phyloP scores from a whole-genome alignment of 1,140 invertebrate genomes.

The Drosophila repletoides region DNA sequence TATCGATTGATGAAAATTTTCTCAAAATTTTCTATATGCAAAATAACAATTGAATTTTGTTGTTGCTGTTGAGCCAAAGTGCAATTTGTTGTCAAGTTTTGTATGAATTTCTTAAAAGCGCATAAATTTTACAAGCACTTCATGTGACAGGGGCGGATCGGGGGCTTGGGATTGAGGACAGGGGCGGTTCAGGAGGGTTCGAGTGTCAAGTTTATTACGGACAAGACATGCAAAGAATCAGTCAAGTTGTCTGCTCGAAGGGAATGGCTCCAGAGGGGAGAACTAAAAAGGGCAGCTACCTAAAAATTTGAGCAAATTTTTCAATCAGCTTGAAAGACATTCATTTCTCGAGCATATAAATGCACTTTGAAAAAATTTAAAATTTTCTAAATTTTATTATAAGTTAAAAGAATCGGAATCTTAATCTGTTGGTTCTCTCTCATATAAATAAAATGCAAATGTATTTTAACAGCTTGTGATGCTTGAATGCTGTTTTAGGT shows the following conservation, averaged over 20 bases:
- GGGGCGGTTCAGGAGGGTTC: constrained; percentile 1
- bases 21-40: background rate
- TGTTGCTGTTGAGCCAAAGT: constrained; percentile 50
- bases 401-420: no score
- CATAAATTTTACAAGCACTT: constrained; percentile 54
- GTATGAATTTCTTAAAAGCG: constrained; percentile 65
- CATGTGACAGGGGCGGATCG: background rate
- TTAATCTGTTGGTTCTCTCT: no score
- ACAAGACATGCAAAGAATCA: constrained; percentile 32
- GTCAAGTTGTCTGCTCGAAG: constrained; percentile 23
- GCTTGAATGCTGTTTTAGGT: no score
- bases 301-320: constrained; percentile 69
- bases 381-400: no score
- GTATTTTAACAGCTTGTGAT: no score
- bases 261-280: background rate
- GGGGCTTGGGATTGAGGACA: background rate
- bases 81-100: constrained; percentile 74
- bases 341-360: no score
- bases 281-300: constrained; percentile 37
- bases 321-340: constrained; percentile 47
- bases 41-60: constrained; percentile 15
- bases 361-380: no score
- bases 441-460: no score
- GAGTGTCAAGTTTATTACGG: constrained; percentile 58
- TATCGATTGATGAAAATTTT: constrained; percentile 12